Conservation (phyloP, 2,797 vertebrate species). For the Amazona ochrocephala region DNA sequence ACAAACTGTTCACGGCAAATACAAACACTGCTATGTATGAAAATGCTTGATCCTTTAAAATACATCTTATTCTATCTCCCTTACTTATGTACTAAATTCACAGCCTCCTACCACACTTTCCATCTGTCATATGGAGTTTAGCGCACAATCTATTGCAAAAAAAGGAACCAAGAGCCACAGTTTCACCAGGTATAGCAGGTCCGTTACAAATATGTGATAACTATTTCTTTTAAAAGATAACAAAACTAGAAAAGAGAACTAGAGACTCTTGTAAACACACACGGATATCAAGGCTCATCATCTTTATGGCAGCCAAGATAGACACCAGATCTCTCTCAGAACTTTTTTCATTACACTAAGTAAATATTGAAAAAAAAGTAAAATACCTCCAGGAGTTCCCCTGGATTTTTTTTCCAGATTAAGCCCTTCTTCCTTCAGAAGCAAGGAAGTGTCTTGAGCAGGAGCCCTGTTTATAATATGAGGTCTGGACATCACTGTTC, state of each 20-base stretch:
- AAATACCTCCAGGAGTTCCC: not conserved
- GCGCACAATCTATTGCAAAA: not conserved
- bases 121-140: not conserved
- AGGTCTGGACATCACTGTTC: not conserved
- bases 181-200: not conserved
- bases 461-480: not conserved
- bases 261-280: not conserved
- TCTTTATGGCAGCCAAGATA: not conserved
- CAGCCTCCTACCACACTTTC: not conserved
- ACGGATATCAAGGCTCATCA: not conserved
- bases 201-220: not conserved
- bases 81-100: not conserved
- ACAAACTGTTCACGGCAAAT: not conserved
- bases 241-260: not conserved
- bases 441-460: not conserved
- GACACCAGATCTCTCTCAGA: not conserved
- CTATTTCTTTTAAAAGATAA: not conserved
- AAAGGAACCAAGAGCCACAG: not conserved
- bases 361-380: not conserved
- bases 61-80: not conserved
- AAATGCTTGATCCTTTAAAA: not conserved
- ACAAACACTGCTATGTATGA: not conserved
- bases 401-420: not conserved
- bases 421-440: not conserved
- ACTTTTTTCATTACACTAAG: not conserved